These are phyloP conservation scores for Diphyllodes magnificus DNA, from an alignment of 2,113 vertebrate species.

Conservation along the genomic window DNA sequence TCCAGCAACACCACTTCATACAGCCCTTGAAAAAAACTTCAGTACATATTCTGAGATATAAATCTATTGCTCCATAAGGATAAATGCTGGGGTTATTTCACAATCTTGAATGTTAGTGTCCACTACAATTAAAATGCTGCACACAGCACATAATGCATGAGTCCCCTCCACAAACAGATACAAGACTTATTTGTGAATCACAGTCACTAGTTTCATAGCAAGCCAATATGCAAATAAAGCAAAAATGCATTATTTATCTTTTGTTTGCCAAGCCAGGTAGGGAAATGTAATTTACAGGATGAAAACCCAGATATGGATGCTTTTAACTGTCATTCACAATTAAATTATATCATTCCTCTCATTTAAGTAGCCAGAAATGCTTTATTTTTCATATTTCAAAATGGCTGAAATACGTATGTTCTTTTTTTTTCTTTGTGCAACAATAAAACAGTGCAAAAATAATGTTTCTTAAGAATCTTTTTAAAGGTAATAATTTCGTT, in stretches of 20 bases:
- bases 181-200: background rate
- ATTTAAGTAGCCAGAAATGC: background rate
- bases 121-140: background rate
- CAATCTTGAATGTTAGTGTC: conserved; percentile 3
- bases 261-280: background rate
- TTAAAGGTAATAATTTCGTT: background rate
- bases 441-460: background rate
- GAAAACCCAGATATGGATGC: background rate
- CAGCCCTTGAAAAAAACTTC: conserved; percentile 6
- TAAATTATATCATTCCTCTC: background rate
- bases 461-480: background rate
- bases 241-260: conserved; percentile 21
- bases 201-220: background rate
- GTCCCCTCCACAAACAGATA: background rate
- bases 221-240: background rate
- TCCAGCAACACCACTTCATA: background rate
- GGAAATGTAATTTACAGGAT: background rate
- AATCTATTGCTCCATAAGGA: background rate
- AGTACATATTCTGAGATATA: background rate
- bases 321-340: conserved; percentile 2
- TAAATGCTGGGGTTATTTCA: background rate
- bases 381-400: background rate
- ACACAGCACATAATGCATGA: background rate
- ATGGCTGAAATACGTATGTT: background rate
- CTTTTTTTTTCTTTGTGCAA: background rate